Percentiles rank a stretch among this genome's conserved stretches.
Evolutionary conservation across 2,113 vertebrate genomes (phyloP).

Genomic region (Romanogobio albipinnatus): DNA sequence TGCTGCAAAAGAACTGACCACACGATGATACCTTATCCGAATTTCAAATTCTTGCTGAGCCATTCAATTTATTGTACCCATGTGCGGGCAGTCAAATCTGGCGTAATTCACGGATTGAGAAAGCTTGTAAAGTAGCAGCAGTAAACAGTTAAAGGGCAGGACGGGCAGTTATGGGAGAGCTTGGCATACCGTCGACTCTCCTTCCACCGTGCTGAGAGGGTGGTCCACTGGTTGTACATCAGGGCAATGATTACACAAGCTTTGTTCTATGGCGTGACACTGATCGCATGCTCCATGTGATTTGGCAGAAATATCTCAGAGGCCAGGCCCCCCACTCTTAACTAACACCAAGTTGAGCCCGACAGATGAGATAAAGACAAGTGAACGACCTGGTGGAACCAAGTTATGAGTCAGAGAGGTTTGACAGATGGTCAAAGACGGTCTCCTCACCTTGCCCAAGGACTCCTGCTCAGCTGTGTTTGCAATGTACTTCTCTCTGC

Average conservation of each 20-base stretch:
- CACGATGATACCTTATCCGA: conserved; percentile 5
- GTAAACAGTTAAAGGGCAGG: conserved; percentile 27
- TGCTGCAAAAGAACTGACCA: not conserved
- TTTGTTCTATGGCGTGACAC: conserved; percentile 48
- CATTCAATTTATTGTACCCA: not conserved
- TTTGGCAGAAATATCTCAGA: conserved; percentile 67
- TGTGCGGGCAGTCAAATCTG: not conserved
- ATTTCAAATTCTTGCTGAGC: conserved; percentile 8
- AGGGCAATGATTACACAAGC: conserved; percentile 67
- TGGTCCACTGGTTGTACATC: conserved; percentile 54
- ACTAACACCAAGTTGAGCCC: conserved; percentile 34
- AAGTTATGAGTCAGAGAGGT: conserved; percentile 31
- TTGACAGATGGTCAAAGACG: conserved; percentile 17
- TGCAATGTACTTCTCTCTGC: conserved; percentile 91
- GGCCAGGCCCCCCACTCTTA: conserved; percentile 50
- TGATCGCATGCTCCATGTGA: conserved; percentile 53
- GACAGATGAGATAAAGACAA: conserved; percentile 20
- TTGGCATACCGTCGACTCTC: not conserved
- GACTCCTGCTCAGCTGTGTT: conserved; percentile 94
- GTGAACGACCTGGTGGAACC: conserved; percentile 32
- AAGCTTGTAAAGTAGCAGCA: conserved; percentile 1
- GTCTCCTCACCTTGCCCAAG: conserved; percentile 90
- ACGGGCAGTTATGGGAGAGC: not conserved
- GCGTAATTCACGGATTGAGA: not conserved
- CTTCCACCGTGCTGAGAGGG: not conserved